These are phyloP conservation scores for Polietes domitor DNA, from an alignment of 2,888 invertebrate species.

Conservation along the genomic window DNA sequence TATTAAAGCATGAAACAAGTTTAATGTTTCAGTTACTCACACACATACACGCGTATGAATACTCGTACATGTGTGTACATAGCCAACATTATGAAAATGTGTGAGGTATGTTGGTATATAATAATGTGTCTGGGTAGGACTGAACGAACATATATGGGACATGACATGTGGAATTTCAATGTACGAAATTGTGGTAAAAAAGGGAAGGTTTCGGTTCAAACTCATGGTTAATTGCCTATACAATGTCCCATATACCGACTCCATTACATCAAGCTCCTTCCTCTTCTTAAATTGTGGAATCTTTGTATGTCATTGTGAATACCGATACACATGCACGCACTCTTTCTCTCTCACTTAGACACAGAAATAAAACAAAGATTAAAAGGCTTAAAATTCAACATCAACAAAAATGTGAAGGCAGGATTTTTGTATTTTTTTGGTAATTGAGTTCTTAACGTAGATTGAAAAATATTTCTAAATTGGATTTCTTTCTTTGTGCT, in stretches of 20 bases:
- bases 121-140: too few relatives aligned
- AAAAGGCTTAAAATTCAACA: conserved; percentile 11
- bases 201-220: too few relatives aligned
- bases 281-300: not conserved
- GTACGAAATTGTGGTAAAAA: too few relatives aligned
- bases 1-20: conserved; percentile 42
- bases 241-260: too few relatives aligned
- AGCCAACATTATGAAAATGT: not conserved
- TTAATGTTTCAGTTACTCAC: not conserved
- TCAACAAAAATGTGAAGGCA: not conserved
- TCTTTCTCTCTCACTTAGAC: too few relatives aligned
- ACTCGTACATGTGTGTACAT: not conserved
- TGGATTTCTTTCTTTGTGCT: not conserved
- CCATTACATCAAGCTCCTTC: too few relatives aligned
- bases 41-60: conserved; percentile 15
- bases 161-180: too few relatives aligned
- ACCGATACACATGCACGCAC: not conserved
- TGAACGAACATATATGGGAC: too few relatives aligned
- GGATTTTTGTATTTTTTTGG: not conserved
- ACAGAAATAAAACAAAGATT: not conserved
- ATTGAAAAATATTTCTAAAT: not conserved
- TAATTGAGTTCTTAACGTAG: not conserved
- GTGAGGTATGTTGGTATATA: not conserved
- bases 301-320: conserved; percentile 5
- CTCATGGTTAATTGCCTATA: too few relatives aligned